Evolutionary conservation across 2,113 vertebrate genomes (phyloP), one percentile per base, ranked within the genome.

Genomic region (Pterocles gutturalis): DNA sequence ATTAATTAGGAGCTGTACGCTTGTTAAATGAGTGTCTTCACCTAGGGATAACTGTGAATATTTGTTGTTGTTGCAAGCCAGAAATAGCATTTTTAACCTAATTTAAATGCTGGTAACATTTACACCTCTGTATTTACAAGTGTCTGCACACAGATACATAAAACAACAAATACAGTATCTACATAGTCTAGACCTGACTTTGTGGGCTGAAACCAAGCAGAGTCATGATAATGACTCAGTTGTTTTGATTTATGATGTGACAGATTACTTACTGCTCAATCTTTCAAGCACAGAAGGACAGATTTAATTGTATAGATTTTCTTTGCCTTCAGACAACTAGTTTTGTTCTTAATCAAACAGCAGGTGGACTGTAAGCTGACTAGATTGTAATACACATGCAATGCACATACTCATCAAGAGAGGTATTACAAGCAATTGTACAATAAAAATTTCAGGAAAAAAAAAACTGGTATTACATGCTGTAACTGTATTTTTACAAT

Each of bases 1-100:
- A 98, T 98, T 98, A 98, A 98, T 97, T 97, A 98, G 76, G 83
- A 94, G 88, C 96, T 96, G 80, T 92, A 97, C 98, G 97, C 97
- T 97, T 2, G 60, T 98, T 98, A 98, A 96, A 89, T 93, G 58
- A 96, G 88, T 84, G 87, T 94, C 90, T 98, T 97, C 96, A 97
- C 96, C 97, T 92, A 94, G 83, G 89, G 89, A 95, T 96, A 95
- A 97, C 97, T 90, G 97, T 94, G 89, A 96, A 48, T 95, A 75
- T 94, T 96, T 96, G 61, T 90, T 96, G 67, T 91, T 88, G 70
- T 87, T 72, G 80, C 55, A 90, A 96, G 87, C 91, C 95, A 97
- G 87, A 94, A 96, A 96, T 75, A 80, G 83, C 81, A 86, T 92
- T 95, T 91, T 87, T 84, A 93, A 93, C 90, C 95, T 96, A 94